Percentiles rank a stretch among this genome's conserved stretches.
phyloP scores from a whole-genome alignment of 2,113 vertebrate genomes.

The Grallaria varia region DNA sequence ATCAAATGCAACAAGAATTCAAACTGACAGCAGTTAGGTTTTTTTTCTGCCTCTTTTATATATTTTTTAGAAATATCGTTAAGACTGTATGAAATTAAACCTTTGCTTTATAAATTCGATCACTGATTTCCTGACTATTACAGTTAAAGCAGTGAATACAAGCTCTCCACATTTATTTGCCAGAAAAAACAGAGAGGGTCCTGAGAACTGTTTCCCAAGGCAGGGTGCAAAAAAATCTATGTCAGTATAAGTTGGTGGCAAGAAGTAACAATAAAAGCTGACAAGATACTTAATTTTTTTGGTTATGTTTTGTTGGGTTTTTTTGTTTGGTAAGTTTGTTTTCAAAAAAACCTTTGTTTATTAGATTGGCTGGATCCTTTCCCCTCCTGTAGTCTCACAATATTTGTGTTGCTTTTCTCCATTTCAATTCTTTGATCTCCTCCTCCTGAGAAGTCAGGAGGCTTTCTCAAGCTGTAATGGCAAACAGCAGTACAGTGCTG shows the following conservation, averaged over 20 bases:
- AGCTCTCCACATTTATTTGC: not conserved
- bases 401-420: not conserved
- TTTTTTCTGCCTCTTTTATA: not conserved
- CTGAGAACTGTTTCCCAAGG: not conserved
- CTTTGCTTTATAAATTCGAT: not conserved
- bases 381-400: not conserved
- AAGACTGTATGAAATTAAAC: not conserved
- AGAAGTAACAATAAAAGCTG: not conserved
- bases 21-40: not conserved
- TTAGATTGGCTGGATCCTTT: not conserved
- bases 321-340: too few species aligned
- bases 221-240: not conserved
- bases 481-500: not conserved
- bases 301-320: too few species aligned
- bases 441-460: not conserved
- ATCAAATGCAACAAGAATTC: not conserved
- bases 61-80: not conserved
- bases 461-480: not conserved
- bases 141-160: not conserved
- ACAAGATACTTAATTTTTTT: not conserved
- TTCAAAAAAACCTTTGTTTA: accelerated
- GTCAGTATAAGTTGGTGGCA: not conserved
- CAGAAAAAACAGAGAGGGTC: not conserved
- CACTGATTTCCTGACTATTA: not conserved
- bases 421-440: not conserved